Evolutionary conservation across 2,113 vertebrate genomes (phyloP).

Genomic region (Brachyhypopomus gauderio): DNA sequence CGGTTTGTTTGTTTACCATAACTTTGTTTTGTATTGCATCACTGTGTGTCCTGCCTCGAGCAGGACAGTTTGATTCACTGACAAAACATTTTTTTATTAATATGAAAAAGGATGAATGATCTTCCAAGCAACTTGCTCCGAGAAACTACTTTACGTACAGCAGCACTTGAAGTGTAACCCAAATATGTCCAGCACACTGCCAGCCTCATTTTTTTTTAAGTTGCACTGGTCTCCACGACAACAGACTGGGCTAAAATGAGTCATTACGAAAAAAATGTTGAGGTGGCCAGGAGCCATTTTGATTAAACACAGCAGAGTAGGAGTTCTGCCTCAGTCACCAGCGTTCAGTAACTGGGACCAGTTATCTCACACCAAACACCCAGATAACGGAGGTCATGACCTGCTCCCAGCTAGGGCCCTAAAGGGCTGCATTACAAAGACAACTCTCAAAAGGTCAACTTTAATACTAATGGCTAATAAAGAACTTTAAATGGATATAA

Average conservation of each 20-base stretch:
- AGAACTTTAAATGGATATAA: background rate
- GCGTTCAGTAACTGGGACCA: conserved; percentile 7
- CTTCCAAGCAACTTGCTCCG: background rate
- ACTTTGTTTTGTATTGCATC: too few species aligned
- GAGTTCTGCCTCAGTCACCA: background rate
- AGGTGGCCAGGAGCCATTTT: background rate
- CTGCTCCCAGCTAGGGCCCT: too few species aligned
- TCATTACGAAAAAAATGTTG: background rate
- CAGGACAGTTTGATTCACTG: too few species aligned
- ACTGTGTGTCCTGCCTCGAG: too few species aligned
- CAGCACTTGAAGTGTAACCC: background rate
- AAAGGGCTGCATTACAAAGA: background rate
- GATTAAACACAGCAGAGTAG: background rate
- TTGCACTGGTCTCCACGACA: background rate
- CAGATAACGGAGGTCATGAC: too few species aligned
- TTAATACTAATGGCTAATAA: background rate
- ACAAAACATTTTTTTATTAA: too few species aligned
- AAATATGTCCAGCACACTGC: background rate
- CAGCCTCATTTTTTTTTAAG: background rate
- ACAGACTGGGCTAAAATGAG: background rate
- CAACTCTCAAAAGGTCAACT: background rate
- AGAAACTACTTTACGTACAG: background rate
- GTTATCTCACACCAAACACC: background rate
- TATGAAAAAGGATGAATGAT: too few species aligned
- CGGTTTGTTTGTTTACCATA: too few species aligned